phyloP scores from a whole-genome alignment of 2,888 invertebrate genomes.

The Salpingus planirostris region DNA sequence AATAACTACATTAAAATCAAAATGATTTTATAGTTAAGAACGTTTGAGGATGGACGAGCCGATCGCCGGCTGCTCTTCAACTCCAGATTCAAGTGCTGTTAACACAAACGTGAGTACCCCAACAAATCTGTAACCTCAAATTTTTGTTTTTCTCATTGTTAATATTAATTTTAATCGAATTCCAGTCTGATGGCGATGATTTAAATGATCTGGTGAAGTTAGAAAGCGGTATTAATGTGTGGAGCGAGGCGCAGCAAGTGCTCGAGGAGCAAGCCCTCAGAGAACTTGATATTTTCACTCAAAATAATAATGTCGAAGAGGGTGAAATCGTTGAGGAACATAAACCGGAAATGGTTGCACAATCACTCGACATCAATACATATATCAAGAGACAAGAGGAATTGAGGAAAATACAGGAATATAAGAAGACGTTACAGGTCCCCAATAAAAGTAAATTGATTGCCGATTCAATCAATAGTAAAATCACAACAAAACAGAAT shows the following conservation, averaged over 20 bases:
- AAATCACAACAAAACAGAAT: constrained; percentile 16
- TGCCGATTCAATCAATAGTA: constrained; percentile 24
- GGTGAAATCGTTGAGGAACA: constrained; percentile 24
- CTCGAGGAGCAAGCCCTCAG: constrained; percentile 37
- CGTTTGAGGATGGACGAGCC: too few relatives aligned
- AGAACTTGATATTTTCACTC: constrained; percentile 33
- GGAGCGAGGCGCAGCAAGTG: constrained; percentile 34
- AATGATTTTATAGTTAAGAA: too few relatives aligned
- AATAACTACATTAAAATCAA: too few relatives aligned
- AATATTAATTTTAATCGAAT: too few relatives aligned
- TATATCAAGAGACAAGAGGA: constrained; percentile 34
- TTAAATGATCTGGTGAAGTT: too few relatives aligned
- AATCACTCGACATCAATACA: constrained; percentile 27
- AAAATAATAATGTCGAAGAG: constrained; percentile 24
- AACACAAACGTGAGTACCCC: too few relatives aligned
- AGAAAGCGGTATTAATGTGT: constrained; percentile 35
- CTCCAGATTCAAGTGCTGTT: too few relatives aligned
- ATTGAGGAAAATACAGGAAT: constrained; percentile 29
- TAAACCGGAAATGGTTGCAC: constrained; percentile 7
- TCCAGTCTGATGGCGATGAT: too few relatives aligned
- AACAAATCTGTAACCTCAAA: too few relatives aligned
- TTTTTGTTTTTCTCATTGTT: too few relatives aligned
- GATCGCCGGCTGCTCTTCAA: too few relatives aligned
- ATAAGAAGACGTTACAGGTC: constrained; percentile 10
- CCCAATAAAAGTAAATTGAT: constrained; percentile 19